Conservation (phyloP, 2,888 invertebrate species). For the Artemia sp. region DNA sequence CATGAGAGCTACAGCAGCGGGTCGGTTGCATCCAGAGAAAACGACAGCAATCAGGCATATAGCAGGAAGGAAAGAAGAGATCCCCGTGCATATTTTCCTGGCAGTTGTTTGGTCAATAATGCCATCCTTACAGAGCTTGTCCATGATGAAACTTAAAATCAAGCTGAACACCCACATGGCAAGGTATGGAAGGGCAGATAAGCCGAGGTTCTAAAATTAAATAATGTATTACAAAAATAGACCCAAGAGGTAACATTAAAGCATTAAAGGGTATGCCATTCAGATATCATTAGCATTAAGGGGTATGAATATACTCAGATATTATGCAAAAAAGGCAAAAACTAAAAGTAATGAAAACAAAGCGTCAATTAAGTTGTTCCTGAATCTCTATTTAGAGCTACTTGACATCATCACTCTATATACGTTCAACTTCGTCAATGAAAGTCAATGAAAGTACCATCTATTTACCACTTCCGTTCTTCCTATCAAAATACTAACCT, state of each 20-base stretch:
- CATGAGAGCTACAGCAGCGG: conserved; percentile 42
- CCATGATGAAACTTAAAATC: conserved; percentile 45
- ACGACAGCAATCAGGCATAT: conserved; percentile 44
- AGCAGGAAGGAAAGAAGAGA: conserved; percentile 43
- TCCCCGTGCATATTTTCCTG: conserved; percentile 22
- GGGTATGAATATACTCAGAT: too few species aligned
- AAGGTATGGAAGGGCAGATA: conserved; percentile 57
- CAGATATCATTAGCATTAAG: too few species aligned
- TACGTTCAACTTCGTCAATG: too few species aligned
- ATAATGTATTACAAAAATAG: conserved; percentile 13
- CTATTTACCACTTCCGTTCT: too few species aligned
- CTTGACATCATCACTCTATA: too few species aligned
- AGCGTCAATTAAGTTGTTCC: too few species aligned
- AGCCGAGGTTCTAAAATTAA: conserved; percentile 45
- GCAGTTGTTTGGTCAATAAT: conserved; percentile 21
- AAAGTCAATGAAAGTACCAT: too few species aligned
- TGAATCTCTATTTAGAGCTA: too few species aligned
- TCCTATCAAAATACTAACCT: too few species aligned
- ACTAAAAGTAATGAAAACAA: too few species aligned
- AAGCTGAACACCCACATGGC: conserved; percentile 63
- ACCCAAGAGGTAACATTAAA: background rate
- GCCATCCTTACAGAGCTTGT: conserved; percentile 39
- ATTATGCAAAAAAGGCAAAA: too few species aligned
- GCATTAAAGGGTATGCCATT: too few species aligned
- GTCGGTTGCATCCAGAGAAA: conserved; percentile 44